Base-by-base conservation (phyloP, 2,888 invertebrate genomes). In the Aporophyla nigra region DNA sequence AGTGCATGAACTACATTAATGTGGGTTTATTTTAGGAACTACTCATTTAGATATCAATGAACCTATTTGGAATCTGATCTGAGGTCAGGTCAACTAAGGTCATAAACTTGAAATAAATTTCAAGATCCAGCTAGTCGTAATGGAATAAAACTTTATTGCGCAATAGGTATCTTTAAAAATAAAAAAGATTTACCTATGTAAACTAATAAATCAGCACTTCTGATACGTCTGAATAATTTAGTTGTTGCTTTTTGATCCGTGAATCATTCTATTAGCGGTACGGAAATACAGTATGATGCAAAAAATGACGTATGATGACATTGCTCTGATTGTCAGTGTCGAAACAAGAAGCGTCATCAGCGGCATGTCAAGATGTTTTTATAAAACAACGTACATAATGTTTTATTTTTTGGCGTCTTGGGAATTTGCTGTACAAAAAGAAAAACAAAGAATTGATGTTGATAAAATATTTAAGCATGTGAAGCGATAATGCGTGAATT, bases 291-390 rank as follows among this genome's bases (percentile, higher is more conserved):
- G 59, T 76, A 65, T 82, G 82, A 78, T 80, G 73, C 71, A 74
- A 78, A 82, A 80, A 80, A 78, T 86, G 75, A 88, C 84, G 84
- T 84, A 56, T 87, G 76, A 78, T 86, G 85, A 85, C 84, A 83
- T 85, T 86, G 83, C 78, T 80, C 83, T 78, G 81, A 83, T 86
- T 87, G 86, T 86, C 85, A 87, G 86, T 88, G 82, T 73, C 81
- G 75, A 85, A 84, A 83, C 76, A 72, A 74, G 69, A 73, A 66
- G 81, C 86, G 83, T 84, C 84, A 83, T 67, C 71, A 77, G 53
- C 67, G 24, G 46, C 63, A 16, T 71, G 49, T 53, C 59, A 43
- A 73, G 74, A 71, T 72, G 59, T 58, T 72, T 83, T 74, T 82
- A 71, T 56, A 53, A 63, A 56, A 65, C 49, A 40, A 77, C 33